Evolutionary conservation across 1,140 invertebrate species (phyloP), one percentile per base, ranked within the genome.

Genomic region (Leptinotarsa texana): DNA sequence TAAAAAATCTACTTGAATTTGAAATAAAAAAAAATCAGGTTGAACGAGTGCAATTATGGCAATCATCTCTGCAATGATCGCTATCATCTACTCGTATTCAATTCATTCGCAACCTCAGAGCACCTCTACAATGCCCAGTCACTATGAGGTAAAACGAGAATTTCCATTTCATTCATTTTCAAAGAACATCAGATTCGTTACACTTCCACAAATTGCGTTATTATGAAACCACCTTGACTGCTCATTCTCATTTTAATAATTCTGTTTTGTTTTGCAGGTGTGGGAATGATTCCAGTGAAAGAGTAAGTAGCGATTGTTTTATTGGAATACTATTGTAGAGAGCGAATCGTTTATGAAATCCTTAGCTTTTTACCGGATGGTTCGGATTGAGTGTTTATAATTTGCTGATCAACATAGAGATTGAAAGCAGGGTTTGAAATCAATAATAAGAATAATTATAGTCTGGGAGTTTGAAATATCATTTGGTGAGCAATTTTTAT

Each of bases 231-330:
- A 18, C n/a, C 8, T 42, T 42, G 33, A 18, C 51, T 57, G 15
- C 51, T 57, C 51, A 65, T 65, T 65, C 47, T 51, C 47, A 70
- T 72, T 63, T 70, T 74, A 66, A 57, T 76, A 68, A 47, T 67
- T 73, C 69, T 83, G 80, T 74, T 82, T 84, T 87, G 80, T 85
- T 80, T 89, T 91, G 78, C 87, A 92, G 91, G 93, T 87, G 93
- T 96, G 76, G 95, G 94, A 74, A 95, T 96, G 93, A 90, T 97
- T 81, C 95, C 95, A 62, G 90, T 94, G 1, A 95, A 94, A 90
- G 94, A 95, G 94, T 95, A 90, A 94, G 94, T 93, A 83, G 33
- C 8, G 33, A 65, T 65, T 65, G 63, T 65, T 65, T 65, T 65
- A 65, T 65, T 65, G 21, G 63, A 65, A 65, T 65, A 8, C 63